Percentiles rank a stretch among this genome's conserved stretches.
Conservation (phyloP, 2,888 invertebrate genomes). For the Eucriotettix oculatus region DNA sequence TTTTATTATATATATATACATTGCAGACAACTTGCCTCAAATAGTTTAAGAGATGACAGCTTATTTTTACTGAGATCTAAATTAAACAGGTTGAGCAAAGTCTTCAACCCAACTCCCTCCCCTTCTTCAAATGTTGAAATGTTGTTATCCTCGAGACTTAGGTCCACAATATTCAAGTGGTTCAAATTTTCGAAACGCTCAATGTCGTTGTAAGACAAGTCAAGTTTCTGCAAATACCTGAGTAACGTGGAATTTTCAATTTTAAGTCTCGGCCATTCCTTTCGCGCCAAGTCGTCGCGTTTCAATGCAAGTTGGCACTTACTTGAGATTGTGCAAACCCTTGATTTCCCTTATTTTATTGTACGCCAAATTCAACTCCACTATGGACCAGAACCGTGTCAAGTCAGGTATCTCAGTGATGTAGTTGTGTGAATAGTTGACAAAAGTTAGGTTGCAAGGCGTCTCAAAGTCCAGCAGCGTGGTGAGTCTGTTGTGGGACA, state of each 20-base stretch:
- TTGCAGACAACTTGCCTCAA: neutral
- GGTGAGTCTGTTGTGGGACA: slow-evolving; percentile 34
- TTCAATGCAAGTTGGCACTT: slow-evolving; percentile 5
- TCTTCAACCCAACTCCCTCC: neutral
- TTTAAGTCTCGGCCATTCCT: neutral
- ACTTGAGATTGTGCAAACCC: slow-evolving; percentile 37
- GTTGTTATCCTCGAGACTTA: neutral
- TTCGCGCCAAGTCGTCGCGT: neutral
- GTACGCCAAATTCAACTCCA: slow-evolving; percentile 39
- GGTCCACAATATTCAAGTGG: neutral
- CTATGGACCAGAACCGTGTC: slow-evolving; percentile 41
- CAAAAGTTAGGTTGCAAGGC: slow-evolving; percentile 42
- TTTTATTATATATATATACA: too few species aligned
- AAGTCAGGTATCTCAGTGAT: slow-evolving; percentile 36
- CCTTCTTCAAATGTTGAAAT: neutral
- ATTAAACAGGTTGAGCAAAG: neutral
- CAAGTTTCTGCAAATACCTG: neutral
- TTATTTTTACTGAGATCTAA: neutral
- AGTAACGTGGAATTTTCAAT: neutral
- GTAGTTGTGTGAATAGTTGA: slow-evolving; percentile 39
- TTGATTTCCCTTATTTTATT: slow-evolving; percentile 38
- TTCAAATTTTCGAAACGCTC: neutral
- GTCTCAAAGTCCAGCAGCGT: slow-evolving; percentile 36
- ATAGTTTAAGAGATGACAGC: neutral
- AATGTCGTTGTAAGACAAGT: neutral